Evolutionary conservation across 1,140 invertebrate genomes (phyloP), one percentile per base, ranked within the genome.

Genomic region (Ceratosolen fusciceps): DNA sequence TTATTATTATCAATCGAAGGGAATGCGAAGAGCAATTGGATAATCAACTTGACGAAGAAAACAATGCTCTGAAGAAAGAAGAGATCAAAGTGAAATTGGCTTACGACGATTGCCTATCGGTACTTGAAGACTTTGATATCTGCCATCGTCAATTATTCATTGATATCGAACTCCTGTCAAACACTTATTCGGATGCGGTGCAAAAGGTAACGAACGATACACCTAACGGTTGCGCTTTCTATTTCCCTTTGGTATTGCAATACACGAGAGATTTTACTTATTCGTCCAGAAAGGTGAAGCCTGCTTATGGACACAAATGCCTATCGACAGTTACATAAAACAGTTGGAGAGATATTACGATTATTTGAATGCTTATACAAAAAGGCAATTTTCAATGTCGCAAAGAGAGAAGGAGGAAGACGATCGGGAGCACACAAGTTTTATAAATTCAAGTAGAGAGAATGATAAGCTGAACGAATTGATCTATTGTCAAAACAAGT

Each of bases 281-380:
- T 73, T 75, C 67, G 80, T 80, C 8, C 39, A 90, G 89, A 87
- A 86, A 85, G 85, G 84, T 29, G 39, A 79, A 12, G 65, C 83
- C 49, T 79, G 85, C 26, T 75, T 86, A 5, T 90, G 88, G 89
- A 85, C 84, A 12, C 87, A 90, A 83, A 83, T 90, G 80, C 87
- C 88, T 29, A 70, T 88, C 4, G 85, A 90, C 39, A 67, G 83
- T 24, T 89, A 87, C 71, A 83, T 85, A 24, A 90, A 87, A 76
- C 87, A 88, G 67, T 80, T 89, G 43, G 86, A 89, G 80, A 83
- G 86, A 12, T 88, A 89, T 39, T 84, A 82, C 60, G 84, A 86
- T 70, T 90, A 87, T 74, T 80, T 90, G 14, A 77, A 84, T 52
- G 62, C 85, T 73, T 84, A 87, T 49, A 84, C 87, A 54, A 88